Percentiles rank a stretch among this genome's conserved stretches.
phyloP scores from a whole-genome alignment of 2,888 invertebrate species.

The Drosophila phalerata region DNA sequence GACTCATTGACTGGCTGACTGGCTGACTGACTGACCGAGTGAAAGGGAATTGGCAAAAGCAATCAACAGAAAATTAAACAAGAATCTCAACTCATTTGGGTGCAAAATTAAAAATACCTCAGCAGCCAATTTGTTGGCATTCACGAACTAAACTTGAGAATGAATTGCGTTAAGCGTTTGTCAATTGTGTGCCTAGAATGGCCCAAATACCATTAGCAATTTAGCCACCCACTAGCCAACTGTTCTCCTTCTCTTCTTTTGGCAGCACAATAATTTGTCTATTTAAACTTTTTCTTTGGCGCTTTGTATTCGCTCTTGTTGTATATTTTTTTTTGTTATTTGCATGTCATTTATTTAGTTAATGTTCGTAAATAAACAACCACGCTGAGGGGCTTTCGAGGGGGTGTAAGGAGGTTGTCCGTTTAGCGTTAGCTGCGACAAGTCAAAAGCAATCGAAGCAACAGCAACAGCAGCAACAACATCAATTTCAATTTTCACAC shows the following conservation, averaged over 20 bases:
- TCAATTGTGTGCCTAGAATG: slow-evolving; percentile 39
- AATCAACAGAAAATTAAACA: slow-evolving; percentile 72
- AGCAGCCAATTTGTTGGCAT: slow-evolving; percentile 43
- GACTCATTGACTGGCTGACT: slow-evolving; percentile 17
- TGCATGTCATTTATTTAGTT: slow-evolving; percentile 81
- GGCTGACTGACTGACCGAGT: too few relatives aligned
- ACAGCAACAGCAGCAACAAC: slow-evolving; percentile 71
- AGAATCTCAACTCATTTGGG: slow-evolving; percentile 66
- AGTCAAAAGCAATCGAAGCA: slow-evolving; percentile 48
- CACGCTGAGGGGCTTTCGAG: slow-evolving; percentile 11
- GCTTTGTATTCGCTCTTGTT: slow-evolving; percentile 26
- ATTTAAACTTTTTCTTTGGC: slow-evolving; percentile 66
- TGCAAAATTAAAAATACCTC: slow-evolving; percentile 74
- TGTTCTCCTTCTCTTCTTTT: neutral
- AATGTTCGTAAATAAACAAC: slow-evolving; percentile 79
- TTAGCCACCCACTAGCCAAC: slow-evolving; percentile 13
- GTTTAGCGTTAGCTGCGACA: slow-evolving; percentile 60
- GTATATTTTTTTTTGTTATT: slow-evolving; percentile 55
- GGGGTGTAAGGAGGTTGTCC: slow-evolving; percentile 37
- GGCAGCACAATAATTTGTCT: slow-evolving; percentile 71
- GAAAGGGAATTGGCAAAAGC: slow-evolving; percentile 49
- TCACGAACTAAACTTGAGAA: slow-evolving; percentile 49
- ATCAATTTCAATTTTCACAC: slow-evolving; percentile 82
- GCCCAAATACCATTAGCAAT: slow-evolving; percentile 60
- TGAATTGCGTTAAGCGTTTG: slow-evolving; percentile 72